Evolutionary conservation across 2,888 invertebrate species (phyloP).

Genomic region (Trissoscelio sp.): DNA sequence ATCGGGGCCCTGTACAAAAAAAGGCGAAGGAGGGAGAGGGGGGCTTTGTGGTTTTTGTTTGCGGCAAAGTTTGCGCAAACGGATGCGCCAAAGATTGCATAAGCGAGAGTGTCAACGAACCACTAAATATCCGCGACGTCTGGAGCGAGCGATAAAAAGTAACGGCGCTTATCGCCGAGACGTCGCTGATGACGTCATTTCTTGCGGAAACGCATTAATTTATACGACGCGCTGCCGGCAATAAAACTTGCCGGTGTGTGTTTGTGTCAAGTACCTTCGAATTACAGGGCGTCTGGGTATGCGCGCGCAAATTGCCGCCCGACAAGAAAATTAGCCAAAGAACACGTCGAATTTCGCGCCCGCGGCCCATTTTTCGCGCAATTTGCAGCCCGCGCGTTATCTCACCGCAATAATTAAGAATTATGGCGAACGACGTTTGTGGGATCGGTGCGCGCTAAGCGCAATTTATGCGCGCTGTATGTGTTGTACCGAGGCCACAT

Average conservation of each 20-base stretch:
- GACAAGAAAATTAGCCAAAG: slow-evolving; percentile 46
- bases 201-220: slow-evolving; percentile 81
- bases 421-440: slow-evolving; percentile 43
- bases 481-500: slow-evolving; percentile 23
- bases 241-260: slow-evolving; percentile 49
- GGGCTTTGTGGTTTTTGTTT: no score
- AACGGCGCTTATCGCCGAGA: slow-evolving; percentile 67
- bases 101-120: slow-evolving; percentile 56
- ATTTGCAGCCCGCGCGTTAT: slow-evolving; percentile 41
- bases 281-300: slow-evolving; percentile 60
- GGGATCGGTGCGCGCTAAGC: slow-evolving; percentile 43
- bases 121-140: slow-evolving; percentile 52
- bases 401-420: slow-evolving; percentile 58
- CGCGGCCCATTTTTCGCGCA: slow-evolving; percentile 42
- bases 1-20: neutral
- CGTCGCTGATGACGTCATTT: slow-evolving; percentile 77
- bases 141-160: slow-evolving; percentile 71
- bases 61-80: slow-evolving; percentile 8
- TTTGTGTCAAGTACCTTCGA: slow-evolving; percentile 62
- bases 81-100: slow-evolving; percentile 32
- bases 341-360: slow-evolving; percentile 26
- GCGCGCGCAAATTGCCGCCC: slow-evolving; percentile 51
- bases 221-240: slow-evolving; percentile 67
- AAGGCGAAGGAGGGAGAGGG: no score
- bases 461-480: slow-evolving; percentile 35